These are phyloP conservation scores for Lichenostomus cassidix DNA, from an alignment of 2,113 vertebrate genomes.

Conservation along the genomic window DNA sequence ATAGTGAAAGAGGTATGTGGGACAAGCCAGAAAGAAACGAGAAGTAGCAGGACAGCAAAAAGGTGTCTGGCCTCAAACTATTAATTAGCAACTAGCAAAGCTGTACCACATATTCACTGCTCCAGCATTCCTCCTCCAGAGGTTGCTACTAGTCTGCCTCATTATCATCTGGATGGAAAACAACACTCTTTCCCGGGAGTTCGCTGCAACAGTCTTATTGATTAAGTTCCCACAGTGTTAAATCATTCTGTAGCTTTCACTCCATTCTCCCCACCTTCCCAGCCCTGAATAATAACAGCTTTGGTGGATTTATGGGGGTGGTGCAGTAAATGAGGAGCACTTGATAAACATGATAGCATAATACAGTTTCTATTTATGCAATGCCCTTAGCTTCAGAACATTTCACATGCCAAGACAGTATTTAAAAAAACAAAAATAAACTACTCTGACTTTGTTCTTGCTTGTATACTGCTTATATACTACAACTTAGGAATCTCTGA, in stretches of 20 bases:
- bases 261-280: conserved; percentile 73
- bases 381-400: conserved; percentile 29
- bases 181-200: conserved; percentile 78
- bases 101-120: conserved; percentile 66
- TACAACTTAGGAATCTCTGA: not conserved
- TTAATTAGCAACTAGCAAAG: conserved; percentile 79
- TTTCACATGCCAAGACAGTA: conserved; percentile 23
- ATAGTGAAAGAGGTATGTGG: conserved; percentile 52
- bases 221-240: conserved; percentile 83
- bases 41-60: conserved; percentile 65
- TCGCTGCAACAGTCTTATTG: conserved; percentile 76
- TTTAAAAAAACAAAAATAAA: conserved; percentile 63
- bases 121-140: conserved; percentile 76
- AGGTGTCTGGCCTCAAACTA: conserved; percentile 71
- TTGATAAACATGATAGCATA: conserved; percentile 46
- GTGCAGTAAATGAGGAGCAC: conserved; percentile 53
- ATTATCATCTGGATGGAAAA: conserved; percentile 83
- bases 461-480: not conserved
- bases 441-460: conserved; percentile 55
- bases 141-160: conserved; percentile 77
- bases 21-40: conserved; percentile 68
- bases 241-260: conserved; percentile 79
- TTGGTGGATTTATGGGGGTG: conserved; percentile 72
- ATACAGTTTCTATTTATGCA: conserved; percentile 57
- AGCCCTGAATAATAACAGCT: conserved; percentile 79